Evolutionary conservation across 2,113 vertebrate genomes (phyloP).

Genomic region (Ploceus nigricollis): DNA sequence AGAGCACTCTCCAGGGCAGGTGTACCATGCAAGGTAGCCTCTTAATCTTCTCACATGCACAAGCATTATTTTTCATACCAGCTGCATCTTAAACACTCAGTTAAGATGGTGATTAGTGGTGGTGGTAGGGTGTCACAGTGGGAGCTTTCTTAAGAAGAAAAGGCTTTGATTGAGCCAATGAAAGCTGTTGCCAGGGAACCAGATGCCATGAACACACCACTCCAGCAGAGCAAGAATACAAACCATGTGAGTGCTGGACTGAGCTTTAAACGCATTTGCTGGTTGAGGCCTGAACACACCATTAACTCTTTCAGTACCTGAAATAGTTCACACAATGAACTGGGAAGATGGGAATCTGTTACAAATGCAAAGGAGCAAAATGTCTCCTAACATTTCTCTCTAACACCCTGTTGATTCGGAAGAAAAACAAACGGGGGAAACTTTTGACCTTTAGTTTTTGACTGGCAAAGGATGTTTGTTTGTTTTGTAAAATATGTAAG

Average conservation of each 20-base stretch:
- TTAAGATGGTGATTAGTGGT: conserved; percentile 78
- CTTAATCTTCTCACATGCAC: conserved; percentile 45
- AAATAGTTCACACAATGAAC: not conserved
- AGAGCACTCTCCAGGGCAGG: conserved; percentile 43
- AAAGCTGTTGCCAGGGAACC: conserved; percentile 85
- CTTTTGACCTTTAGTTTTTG: conserved; percentile 38
- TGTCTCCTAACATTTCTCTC: not conserved
- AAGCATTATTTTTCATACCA: conserved; percentile 70
- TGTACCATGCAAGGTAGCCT: conserved; percentile 32
- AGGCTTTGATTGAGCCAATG: conserved; percentile 81
- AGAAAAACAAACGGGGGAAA: not conserved
- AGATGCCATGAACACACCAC: conserved; percentile 80
- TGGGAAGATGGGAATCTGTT: not conserved
- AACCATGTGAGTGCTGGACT: conserved; percentile 72
- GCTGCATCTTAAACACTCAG: conserved; percentile 74
- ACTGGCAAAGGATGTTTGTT: not conserved
- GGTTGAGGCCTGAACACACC: conserved; percentile 27
- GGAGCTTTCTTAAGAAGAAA: conserved; percentile 82
- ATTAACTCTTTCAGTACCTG: conserved; percentile 69
- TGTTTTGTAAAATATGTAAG: conserved; percentile 16
- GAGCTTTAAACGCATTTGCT: conserved; percentile 68
- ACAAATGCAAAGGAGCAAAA: not conserved
- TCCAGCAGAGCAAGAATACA: conserved; percentile 76
- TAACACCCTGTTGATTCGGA: not conserved
- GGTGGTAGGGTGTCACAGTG: conserved; percentile 76